Evolutionary conservation across 2,797 vertebrate genomes (phyloP).

Genomic region (Oreonectes daqikongensis): DNA sequence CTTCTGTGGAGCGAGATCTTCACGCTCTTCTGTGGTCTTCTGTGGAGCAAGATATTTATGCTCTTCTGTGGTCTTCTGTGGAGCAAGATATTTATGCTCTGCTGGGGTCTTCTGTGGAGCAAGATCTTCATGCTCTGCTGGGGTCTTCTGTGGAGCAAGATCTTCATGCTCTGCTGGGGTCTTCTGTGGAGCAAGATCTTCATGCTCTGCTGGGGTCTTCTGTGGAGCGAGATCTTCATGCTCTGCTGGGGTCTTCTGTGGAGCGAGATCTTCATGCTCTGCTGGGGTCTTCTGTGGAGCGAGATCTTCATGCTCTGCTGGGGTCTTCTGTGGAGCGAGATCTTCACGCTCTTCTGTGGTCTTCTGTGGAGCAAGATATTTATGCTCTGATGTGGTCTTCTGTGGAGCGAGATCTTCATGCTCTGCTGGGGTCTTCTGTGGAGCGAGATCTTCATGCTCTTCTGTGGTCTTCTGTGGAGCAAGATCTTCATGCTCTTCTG

Average conservation of each 20-base stretch:
- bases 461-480: neutral
- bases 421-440: too few relatives aligned
- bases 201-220: neutral
- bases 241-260: neutral
- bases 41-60: too few relatives aligned
- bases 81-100: too few relatives aligned
- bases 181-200: neutral
- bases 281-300: neutral
- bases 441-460: neutral
- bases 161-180: neutral
- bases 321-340: neutral
- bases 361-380: neutral
- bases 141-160: too few relatives aligned
- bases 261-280: neutral
- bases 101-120: too few relatives aligned
- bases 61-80: too few relatives aligned
- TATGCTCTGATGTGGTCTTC: neutral
- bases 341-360: neutral
- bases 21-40: too few relatives aligned
- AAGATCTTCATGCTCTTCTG: neutral
- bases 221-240: neutral
- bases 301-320: neutral
- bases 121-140: too few relatives aligned
- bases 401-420: neutral
- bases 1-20: too few relatives aligned